phyloP scores from a whole-genome alignment of 2,888 invertebrate genomes.

The Pseudoips prasinana region DNA sequence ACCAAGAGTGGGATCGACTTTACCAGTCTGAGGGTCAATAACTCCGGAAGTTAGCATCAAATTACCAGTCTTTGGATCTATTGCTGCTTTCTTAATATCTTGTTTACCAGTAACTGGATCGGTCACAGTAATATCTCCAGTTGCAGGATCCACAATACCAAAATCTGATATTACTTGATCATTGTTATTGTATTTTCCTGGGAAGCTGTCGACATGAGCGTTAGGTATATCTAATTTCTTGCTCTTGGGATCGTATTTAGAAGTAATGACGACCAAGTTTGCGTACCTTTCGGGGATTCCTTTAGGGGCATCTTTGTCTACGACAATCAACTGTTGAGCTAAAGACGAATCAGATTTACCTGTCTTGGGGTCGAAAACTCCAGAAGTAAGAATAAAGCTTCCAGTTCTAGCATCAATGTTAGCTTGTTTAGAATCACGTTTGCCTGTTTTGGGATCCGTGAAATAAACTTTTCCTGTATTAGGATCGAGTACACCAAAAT shows the following conservation, averaged over 20 bases:
- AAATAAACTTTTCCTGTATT: conserved; percentile 81
- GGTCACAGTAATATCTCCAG: conserved; percentile 80
- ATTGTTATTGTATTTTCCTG: conserved; percentile 63
- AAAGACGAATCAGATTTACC: conserved; percentile 85
- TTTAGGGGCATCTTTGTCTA: conserved; percentile 70
- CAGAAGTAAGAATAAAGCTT: conserved; percentile 81
- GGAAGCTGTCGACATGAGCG: conserved; percentile 64
- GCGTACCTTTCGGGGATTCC: conserved; percentile 72
- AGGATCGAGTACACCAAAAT: conserved; percentile 84
- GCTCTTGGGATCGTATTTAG: conserved; percentile 81
- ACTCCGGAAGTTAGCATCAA: conserved; percentile 80
- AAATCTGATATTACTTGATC: conserved; percentile 82
- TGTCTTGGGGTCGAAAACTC: conserved; percentile 83
- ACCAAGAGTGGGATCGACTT: conserved; percentile 80
- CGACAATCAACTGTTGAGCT: conserved; percentile 77
- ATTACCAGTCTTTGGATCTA: conserved; percentile 85
- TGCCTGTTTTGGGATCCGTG: conserved; percentile 83
- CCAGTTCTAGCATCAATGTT: conserved; percentile 78
- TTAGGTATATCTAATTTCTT: conserved; percentile 78
- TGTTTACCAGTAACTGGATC: conserved; percentile 84
- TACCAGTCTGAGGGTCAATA: conserved; percentile 80
- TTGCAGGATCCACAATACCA: conserved; percentile 80
- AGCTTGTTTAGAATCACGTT: conserved; percentile 83
- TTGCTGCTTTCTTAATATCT: conserved; percentile 83
- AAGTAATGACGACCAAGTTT: conserved; percentile 78